Base-by-base conservation (phyloP, 2,888 invertebrate species). In the Plusia festucae region DNA sequence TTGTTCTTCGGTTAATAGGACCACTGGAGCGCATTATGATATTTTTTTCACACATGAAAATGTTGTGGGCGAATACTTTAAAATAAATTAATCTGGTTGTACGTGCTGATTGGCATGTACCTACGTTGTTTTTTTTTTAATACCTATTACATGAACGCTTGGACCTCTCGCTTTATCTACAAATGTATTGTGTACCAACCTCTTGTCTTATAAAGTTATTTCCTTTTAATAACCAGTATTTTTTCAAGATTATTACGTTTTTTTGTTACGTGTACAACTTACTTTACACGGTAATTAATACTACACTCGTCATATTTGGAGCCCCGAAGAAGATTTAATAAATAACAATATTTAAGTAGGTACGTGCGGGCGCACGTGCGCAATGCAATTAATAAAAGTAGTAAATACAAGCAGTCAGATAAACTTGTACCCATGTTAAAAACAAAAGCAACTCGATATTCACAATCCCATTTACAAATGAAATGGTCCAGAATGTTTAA, bases 121-220 rank as follows among this genome's bases (percentile, higher is more conserved):
- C n/a, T n/a, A n/a, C n/a, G n/a, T n/a, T n/a, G 11, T 49, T 49
- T 18, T 49, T 49, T 20, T 49, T 49, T 20, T n/a, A 6, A 32
- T 57, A n/a, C n/a, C n/a, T 53, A 18, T 57, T 13, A 32, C 24
- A 30, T 30, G 2, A 9, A 16, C 44, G 32, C 52, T 22, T 34
- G 20, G 49, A 56, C 20, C 15, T n/a, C 40, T 24, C 40, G 34
- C 60, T 53, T 13, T 52, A 55, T 24, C 9, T 46, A 53, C 9
- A 1, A 53, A 34, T 68, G 22, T 56, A 55, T 55, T 27, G 13
- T 51, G 60, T 60, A 52, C 60, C 60, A n/a, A 65, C 70, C 70
- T 60, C 63, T 46, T 56, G 64, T 40, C n/a, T 40, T n/a, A n/a
- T n/a, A n/a, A n/a, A 40, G 5, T 40, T 40, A 40, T 40, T n/a